A percentile compares a stretch with the other conserved stretches of the same genome.
These are phyloP conservation scores for Myotis davidii DNA, from an alignment of 2,113 vertebrate genomes.

Conservation along the genomic window DNA sequence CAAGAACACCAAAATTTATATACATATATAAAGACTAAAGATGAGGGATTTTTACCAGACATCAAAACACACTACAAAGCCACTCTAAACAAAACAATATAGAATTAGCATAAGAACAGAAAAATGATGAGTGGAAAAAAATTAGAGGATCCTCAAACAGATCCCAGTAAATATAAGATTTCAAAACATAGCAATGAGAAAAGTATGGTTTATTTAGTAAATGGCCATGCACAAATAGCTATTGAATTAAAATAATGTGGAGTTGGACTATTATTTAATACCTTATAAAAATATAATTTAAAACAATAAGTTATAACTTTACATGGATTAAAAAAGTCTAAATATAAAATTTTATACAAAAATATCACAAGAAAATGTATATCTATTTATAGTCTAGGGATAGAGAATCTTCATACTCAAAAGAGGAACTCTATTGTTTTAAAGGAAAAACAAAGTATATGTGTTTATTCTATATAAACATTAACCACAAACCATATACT, in stretches of 20 bases:
- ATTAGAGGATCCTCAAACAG: neutral
- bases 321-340: neutral
- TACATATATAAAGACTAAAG: neutral
- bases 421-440: neutral
- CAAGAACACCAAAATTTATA: constrained; percentile 23
- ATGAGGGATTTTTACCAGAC: neutral
- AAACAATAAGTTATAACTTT: neutral
- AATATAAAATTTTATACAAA: neutral
- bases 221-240: neutral
- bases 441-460: neutral
- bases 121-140: neutral
- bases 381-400: neutral
- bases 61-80: constrained; percentile 31
- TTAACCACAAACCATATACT: neutral
- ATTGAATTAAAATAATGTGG: neutral
- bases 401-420: neutral
- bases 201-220: neutral
- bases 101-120: neutral
- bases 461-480: neutral
- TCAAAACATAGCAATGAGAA: neutral
- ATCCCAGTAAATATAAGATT: neutral
- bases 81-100: neutral
- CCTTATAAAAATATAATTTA: neutral
- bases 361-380: neutral
- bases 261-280: neutral